Evolutionary conservation across 2,888 invertebrate species (phyloP), one percentile per base, ranked within the genome.

Genomic region (Sarcophaga variegata): DNA sequence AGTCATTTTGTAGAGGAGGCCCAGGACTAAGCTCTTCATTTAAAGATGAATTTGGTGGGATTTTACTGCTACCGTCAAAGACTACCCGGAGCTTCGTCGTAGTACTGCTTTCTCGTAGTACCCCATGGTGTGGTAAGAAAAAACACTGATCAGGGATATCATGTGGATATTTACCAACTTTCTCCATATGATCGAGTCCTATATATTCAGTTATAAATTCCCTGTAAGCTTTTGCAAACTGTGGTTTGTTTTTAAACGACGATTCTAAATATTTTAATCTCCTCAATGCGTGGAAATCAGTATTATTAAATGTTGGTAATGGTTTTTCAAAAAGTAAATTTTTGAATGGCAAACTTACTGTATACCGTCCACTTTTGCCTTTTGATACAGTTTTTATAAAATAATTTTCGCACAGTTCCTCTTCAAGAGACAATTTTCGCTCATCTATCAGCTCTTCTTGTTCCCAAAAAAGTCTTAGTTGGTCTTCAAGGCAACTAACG

Each of bases 271-370:
- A 78, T 47, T 77, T 72, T 14, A 85, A 22, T 60, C 81, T 69
- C 60, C 37, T 66, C n/a, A 77, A 45, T 25, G 77, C 81, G 62
- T 59, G 72, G n/a, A 60, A 54, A n/a, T 64, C 22, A 17, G 75
- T 84, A 25, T 77, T 77, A 20, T 64, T 47, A 45, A 81, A 81
- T 27, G 14, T 17, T 10, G 74, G 45, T 12, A 71, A 2, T n/a
- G 63, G 45, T 3, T 12, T 45, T 25, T 20, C 20, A 17, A 37
- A 47, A 45, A 85, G 45, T 60, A 69, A 20, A 45, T 22, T 37
- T 66, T 69, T 81, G 70, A 85, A 85, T n/a, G 86, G 86, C 20
- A 81, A 62, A 37, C 71, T 37, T 25, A 81, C 85, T 10, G 66
- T 49, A 63, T 78, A 81, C 1, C 70, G 63, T 4, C 69, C 82